A percentile compares a stretch with the other conserved stretches of the same genome.
Evolutionary conservation across 1,140 invertebrate genomes (phyloP).

Genomic region (Caerostris extrusa): DNA sequence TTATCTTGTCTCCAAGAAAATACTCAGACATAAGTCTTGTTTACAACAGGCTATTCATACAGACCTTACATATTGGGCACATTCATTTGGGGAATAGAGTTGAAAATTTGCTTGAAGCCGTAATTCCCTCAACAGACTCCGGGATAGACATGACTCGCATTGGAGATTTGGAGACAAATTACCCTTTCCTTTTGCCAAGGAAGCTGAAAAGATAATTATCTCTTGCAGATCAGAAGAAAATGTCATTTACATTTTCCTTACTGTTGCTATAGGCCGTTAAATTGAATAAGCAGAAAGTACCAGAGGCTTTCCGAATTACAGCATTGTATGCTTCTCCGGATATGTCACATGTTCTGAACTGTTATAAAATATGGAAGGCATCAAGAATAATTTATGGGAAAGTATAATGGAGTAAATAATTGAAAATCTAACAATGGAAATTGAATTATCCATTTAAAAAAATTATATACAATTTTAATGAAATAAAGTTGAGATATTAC

Average conservation of each 20-base stretch:
- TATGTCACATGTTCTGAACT: neutral
- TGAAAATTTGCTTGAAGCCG: conserved; percentile 40
- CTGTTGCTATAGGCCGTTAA: conserved; percentile 15
- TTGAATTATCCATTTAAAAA: too few species aligned
- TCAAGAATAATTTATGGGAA: neutral
- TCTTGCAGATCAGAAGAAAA: conserved; percentile 47
- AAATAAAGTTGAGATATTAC: too few species aligned
- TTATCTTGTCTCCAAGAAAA: conserved; percentile 42
- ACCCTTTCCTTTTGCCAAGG: conserved; percentile 35
- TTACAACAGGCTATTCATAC: conserved; percentile 13
- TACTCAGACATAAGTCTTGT: neutral
- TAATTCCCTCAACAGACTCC: conserved; percentile 6
- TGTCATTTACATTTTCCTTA: conserved; percentile 45
- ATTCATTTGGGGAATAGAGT: conserved; percentile 42
- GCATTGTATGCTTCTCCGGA: neutral
- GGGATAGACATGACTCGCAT: conserved; percentile 44
- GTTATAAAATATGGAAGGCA: conserved; percentile 18
- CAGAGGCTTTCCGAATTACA: neutral
- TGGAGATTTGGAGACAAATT: conserved; percentile 54
- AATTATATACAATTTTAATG: too few species aligned
- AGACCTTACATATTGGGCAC: conserved; percentile 5
- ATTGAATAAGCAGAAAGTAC: conserved; percentile 34
- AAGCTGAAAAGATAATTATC: conserved; percentile 42
- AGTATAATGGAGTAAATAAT: too few species aligned
- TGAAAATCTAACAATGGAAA: too few species aligned